These are phyloP conservation scores for Luehdorfia chinensis DNA, from an alignment of 1,140 invertebrate species.

Conservation along the genomic window DNA sequence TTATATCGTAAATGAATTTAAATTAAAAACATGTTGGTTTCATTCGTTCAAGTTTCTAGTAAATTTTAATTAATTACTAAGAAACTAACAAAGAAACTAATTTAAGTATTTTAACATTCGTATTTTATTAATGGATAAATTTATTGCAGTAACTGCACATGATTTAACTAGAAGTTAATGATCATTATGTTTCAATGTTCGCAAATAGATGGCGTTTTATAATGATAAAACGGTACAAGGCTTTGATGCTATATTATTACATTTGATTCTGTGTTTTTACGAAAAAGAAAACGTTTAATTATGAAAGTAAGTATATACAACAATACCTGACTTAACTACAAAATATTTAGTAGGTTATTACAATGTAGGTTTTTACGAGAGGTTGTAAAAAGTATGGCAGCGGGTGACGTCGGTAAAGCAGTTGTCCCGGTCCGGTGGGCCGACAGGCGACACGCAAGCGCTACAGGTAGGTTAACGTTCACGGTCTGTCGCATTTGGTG, in stretches of 20 bases:
- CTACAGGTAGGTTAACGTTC: conserved; percentile 72
- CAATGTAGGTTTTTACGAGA: conserved; percentile 15
- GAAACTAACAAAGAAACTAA: neutral
- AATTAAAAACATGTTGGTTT: neutral
- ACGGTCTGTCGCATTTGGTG: conserved; percentile 68
- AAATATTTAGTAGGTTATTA: neutral
- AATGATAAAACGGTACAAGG: conserved; percentile 45
- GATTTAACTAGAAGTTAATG: neutral
- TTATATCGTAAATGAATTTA: neutral
- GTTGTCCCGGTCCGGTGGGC: conserved; percentile 45
- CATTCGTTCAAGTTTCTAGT: too few relatives aligned
- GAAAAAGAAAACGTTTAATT: too few relatives aligned
- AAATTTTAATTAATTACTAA: too few relatives aligned
- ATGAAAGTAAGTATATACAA: too few relatives aligned
- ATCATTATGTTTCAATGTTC: neutral
- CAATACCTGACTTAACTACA: too few relatives aligned
- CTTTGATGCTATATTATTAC: conserved; percentile 30
- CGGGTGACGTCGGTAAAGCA: conserved; percentile 54
- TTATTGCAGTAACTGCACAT: neutral
- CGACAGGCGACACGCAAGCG: conserved; percentile 67
- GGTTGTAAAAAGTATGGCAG: conserved; percentile 50
- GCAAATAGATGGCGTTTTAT: conserved; percentile 38
- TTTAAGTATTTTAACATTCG: too few relatives aligned
- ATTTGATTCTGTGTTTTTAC: neutral
- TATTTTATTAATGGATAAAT: too few relatives aligned